Conservation (phyloP, 2,113 vertebrate species). For the Campylorhamphus procurvoides region DNA sequence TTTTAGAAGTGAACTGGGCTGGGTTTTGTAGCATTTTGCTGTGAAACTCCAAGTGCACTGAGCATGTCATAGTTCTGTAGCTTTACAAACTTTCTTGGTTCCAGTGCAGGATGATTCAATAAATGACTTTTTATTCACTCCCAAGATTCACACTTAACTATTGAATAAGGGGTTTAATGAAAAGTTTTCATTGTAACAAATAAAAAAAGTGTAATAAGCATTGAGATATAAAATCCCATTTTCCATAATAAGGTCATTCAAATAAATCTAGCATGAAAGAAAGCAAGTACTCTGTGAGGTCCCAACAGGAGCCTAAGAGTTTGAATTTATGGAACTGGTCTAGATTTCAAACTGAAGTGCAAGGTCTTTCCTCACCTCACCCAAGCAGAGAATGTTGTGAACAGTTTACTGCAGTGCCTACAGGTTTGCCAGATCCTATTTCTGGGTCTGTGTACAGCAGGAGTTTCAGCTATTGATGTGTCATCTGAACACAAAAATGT, state of each 20-base stretch:
- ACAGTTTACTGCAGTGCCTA: background rate
- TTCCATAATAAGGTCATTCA: conserved; percentile 62
- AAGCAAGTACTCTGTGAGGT: conserved; percentile 50
- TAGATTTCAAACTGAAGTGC: conserved; percentile 2
- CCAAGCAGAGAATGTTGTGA: background rate
- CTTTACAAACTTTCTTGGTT: background rate
- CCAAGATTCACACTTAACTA: conserved; percentile 43
- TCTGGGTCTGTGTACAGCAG: background rate
- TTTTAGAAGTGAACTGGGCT: background rate
- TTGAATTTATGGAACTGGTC: conserved; percentile 28
- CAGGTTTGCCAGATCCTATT: background rate
- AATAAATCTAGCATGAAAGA: conserved; percentile 66
- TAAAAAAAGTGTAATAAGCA: conserved; percentile 36
- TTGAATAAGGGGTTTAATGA: conserved; percentile 29
- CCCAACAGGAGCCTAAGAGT: conserved; percentile 38
- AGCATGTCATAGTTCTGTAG: background rate
- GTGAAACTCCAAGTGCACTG: background rate
- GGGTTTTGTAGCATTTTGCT: background rate
- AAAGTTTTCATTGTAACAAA: conserved; percentile 53
- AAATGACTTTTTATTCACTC: conserved; percentile 23
- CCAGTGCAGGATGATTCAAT: background rate
- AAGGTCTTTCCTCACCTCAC: background rate
- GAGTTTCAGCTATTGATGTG: background rate
- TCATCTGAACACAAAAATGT: background rate
- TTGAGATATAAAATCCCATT: conserved; percentile 60